Evolutionary conservation across 2,888 invertebrate species (phyloP).

Genomic region (Alcis repandata): DNA sequence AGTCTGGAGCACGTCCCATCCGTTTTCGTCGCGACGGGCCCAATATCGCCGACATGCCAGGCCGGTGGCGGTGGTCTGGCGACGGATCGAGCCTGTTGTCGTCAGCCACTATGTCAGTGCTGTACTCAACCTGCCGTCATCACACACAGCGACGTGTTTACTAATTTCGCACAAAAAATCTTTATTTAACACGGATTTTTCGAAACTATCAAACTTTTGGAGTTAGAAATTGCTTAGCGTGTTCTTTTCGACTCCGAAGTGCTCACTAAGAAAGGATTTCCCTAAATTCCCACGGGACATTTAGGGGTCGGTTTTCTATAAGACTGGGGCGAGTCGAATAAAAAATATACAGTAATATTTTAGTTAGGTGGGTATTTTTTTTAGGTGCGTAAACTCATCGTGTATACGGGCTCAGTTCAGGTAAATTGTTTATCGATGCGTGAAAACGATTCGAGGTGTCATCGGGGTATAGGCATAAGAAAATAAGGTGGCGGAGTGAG

Average conservation of each 20-base stretch:
- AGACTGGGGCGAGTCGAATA: neutral
- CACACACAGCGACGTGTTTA: too few species aligned
- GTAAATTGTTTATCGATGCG: conserved; percentile 38
- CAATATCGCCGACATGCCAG: too few species aligned
- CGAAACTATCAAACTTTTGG: neutral
- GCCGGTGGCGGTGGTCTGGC: too few species aligned
- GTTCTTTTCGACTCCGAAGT: neutral
- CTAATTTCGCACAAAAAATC: too few species aligned
- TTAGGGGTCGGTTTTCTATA: neutral
- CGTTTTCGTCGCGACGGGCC: too few species aligned
- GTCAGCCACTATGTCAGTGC: too few species aligned
- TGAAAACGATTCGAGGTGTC: conserved; percentile 41
- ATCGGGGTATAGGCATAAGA: conserved; percentile 50
- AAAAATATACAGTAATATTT: conserved; percentile 3
- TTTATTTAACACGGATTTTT: too few species aligned
- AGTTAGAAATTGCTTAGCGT: too few species aligned
- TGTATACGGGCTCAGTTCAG: conserved; percentile 18
- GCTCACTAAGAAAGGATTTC: neutral
- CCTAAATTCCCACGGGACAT: neutral
- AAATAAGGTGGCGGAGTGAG: conserved; percentile 49
- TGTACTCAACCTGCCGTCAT: too few species aligned
- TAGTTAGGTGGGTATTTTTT: conserved; percentile 10
- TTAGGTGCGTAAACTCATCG: conserved; percentile 8
- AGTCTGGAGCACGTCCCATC: too few species aligned
- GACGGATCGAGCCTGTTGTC: too few species aligned